phyloP scores from a whole-genome alignment of 2,797 vertebrate genomes.

The Bufotes viridis region DNA sequence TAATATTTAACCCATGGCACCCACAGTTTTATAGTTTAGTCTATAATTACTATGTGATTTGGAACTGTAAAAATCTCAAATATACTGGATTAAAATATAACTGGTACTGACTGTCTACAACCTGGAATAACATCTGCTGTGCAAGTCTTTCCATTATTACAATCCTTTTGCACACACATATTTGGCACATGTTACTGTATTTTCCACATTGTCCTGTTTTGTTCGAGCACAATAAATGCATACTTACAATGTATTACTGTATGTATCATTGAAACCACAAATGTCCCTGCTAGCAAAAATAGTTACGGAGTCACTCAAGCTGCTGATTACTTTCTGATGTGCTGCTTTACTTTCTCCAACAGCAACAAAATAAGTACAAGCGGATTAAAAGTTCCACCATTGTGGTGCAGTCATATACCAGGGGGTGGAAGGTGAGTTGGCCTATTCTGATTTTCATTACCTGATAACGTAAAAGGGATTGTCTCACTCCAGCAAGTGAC shows the following conservation, averaged over 20 bases:
- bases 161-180: neutral
- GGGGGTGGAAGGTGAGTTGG: slow-evolving; percentile 95
- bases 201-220: slow-evolving; percentile 7
- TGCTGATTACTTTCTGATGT: slow-evolving; percentile 22
- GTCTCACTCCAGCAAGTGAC: no score
- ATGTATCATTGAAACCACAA: slow-evolving; percentile 11
- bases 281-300: neutral
- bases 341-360: slow-evolving; percentile 61
- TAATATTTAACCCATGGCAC: no score
- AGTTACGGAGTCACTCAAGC: neutral
- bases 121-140: neutral
- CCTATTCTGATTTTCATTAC: no score
- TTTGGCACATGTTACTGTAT: neutral
- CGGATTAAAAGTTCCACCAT: slow-evolving; percentile 86
- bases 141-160: neutral
- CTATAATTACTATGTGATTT: no score
- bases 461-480: no score
- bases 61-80: neutral
- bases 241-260: slow-evolving; percentile 25
- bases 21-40: no score
- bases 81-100: neutral
- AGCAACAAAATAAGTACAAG: slow-evolving; percentile 95
- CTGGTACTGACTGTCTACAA: neutral
- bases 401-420: slow-evolving; percentile 90
- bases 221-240: neutral